Base-by-base conservation (phyloP, 2,888 invertebrate genomes). In the Chloroclystis v-ata region DNA sequence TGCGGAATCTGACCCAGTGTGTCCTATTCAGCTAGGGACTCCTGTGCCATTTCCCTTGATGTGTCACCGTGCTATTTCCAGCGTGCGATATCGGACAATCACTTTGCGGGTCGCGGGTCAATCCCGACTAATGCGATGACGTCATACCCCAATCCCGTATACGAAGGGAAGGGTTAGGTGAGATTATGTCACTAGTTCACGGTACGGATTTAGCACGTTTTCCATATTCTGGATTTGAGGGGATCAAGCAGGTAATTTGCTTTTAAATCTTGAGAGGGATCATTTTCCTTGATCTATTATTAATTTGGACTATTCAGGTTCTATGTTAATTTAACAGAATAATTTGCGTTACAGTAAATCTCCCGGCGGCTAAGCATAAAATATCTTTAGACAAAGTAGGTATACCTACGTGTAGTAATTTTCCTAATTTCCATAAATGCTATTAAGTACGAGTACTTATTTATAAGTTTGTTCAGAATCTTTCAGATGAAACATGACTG, bases 71-170 rank as follows among this genome's bases (percentile, higher is more conserved):
- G 48, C 68, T 75, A 75, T 71, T 69, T 75, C 71, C 67, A 67
- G 43, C 35, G 63, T 55, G 40, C 49, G 37, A 69, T 67, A 66
- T 66, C 56, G 60, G 64, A 61, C 66, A 67, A 63, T 62, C 60
- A 54, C 49, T 56, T 59, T 47, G 57, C 56, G 61, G 69, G 62
- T 60, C 65, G 61, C 59, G 61, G 71, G 69, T 68, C 70, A 70
- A 65, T 69, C 67, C 59, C 59, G 49, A 61, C 68, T 71, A 72
- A 72, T 67, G 69, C 59, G 60, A 57, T 75, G 75, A 73, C 75
- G 75, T 75, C 74, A 74, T 52, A 16, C 45, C 44, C 47, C 49
- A 39, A n/a, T 47, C 47, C 44, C 49, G 37, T 28, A 45, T 51
- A 41, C 49, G 20, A 20, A 5, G 49, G 47, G 50, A 52, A 52